These are phyloP conservation scores for Dromaius novaehollandiae DNA, from an alignment of 2,113 vertebrate species.

Conservation along the genomic window DNA sequence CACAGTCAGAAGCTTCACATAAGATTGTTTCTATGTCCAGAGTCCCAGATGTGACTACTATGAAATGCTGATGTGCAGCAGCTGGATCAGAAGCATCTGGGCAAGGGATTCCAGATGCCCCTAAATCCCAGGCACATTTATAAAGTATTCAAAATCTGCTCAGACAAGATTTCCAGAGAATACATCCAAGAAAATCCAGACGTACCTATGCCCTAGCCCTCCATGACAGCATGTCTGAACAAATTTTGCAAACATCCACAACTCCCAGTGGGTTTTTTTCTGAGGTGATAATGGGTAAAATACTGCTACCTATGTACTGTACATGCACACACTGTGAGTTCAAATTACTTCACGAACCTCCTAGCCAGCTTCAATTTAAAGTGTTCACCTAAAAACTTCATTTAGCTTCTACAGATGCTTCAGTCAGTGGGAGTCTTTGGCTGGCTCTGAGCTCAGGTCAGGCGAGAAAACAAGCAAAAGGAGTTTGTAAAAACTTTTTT, in stretches of 20 bases:
- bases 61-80: constrained; percentile 20
- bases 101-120: neutral
- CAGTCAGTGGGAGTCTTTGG: neutral
- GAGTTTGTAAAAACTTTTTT: constrained; percentile 1
- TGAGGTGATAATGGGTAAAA: constrained; percentile 6
- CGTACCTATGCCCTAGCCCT: neutral
- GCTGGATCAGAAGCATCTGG: neutral
- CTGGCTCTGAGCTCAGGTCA: constrained; percentile 14
- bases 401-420: constrained; percentile 27
- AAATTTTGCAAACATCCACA: neutral
- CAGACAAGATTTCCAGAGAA: neutral
- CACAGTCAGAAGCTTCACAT: neutral
- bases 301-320: neutral
- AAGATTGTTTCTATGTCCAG: neutral
- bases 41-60: neutral
- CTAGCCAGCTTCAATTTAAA: constrained; percentile 65
- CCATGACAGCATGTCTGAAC: neutral
- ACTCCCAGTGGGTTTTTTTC: neutral
- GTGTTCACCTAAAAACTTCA: constrained; percentile 49
- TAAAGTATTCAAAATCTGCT: neutral
- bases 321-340: constrained; percentile 48
- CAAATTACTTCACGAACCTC: constrained; percentile 66
- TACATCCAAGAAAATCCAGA: neutral
- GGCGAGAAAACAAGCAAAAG: neutral
- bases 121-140: constrained; percentile 21